Conservation (phyloP, 2,888 invertebrate genomes). For the Epirrita christyi region DNA sequence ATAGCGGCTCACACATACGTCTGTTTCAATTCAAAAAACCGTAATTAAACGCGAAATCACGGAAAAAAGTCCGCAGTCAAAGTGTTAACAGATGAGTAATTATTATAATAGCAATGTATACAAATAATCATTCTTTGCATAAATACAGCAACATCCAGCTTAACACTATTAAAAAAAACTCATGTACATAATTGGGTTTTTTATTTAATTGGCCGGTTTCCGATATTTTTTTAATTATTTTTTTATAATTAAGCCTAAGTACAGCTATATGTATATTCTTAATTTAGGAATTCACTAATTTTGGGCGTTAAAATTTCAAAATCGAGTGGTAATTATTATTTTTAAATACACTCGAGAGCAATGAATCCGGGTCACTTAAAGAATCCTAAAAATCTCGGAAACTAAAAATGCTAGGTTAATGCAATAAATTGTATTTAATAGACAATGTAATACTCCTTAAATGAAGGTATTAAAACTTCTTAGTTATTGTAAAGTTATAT, state of each 20-base stretch:
- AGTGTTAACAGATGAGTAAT: not conserved
- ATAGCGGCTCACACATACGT: no score
- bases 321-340: conserved; percentile 12
- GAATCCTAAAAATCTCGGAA: no score
- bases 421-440: no score
- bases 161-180: conserved; percentile 60
- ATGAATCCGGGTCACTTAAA: no score
- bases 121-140: conserved; percentile 55
- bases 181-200: conserved; percentile 61
- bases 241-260: conserved; percentile 59
- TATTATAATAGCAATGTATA: not conserved
- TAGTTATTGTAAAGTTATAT: no score
- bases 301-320: conserved; percentile 18
- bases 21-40: no score
- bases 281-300: conserved; percentile 27
- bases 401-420: no score
- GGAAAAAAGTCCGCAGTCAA: no score
- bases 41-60: no score
- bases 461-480: no score
- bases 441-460: no score
- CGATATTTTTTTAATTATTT: conserved; percentile 49
- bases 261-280: conserved; percentile 67
- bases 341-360: no score
- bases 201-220: conserved; percentile 79
- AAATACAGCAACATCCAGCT: conserved; percentile 69